Evolutionary conservation across 2,888 invertebrate genomes (phyloP), one percentile per base, ranked within the genome.

Genomic region (Pachymerium ferrugineum): DNA sequence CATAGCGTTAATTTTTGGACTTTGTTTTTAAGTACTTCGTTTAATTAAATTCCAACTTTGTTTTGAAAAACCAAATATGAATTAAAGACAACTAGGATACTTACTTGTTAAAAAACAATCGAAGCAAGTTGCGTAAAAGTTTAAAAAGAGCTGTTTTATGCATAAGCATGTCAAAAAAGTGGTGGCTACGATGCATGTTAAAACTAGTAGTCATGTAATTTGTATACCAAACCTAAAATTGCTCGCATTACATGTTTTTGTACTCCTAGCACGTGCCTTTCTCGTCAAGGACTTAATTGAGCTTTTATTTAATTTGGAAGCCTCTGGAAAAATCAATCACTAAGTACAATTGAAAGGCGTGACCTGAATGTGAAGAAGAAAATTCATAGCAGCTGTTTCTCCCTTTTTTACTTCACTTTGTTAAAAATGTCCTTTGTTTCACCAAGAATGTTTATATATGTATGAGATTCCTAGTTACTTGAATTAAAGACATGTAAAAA

Each of bases 301-400:
- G 47, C 47, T 54, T 54, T 54, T 54, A 54, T 54, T 54, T 54
- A 54, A 54, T 54, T 54, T 54, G 47, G 47, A 54, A 54, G 47
- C 47, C 22, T 22, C 47, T 54, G 47, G n/a, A 54, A 54, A 54
- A 54, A 54, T 54, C 47, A 54, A 54, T 54, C 47, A 54, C 47
- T 54, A 54, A 54, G 47, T 54, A 54, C 47, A 54, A 54, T 54
- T 54, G 47, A 54, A 54, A 54, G 47, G 47, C 47, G 47, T 54
- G 47, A 54, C 47, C 47, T 54, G 47, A 54, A 54, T 54, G 47
- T 10, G 47, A 19, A 54, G n/a, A 54, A 54, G 47, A 54, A 54
- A 38, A 54, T 54, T 54, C 47, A 54, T 54, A 54, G 47, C 47
- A 54, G 47, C 47, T 54, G 47, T 54, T 54, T 22, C n/a, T n/a